Evolutionary conservation across 1,140 invertebrate species (phyloP).

Genomic region (Pseudomyrmex cubaensis): DNA sequence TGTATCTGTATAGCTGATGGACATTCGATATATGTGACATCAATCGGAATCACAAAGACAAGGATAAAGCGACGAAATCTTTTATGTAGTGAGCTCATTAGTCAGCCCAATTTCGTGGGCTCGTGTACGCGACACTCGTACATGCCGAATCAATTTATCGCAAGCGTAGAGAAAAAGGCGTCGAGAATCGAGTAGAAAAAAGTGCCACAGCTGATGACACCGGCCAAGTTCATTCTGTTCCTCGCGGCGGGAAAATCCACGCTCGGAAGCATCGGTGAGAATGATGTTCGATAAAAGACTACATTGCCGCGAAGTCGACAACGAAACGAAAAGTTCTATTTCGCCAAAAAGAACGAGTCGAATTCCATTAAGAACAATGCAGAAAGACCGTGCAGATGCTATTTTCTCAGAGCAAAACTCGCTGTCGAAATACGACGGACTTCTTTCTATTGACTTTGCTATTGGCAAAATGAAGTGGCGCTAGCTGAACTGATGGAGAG

Average conservation of each 20-base stretch:
- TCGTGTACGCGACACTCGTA: slow-evolving; percentile 10
- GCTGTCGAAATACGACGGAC: slow-evolving; percentile 47
- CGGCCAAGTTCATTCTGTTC: slow-evolving; percentile 19
- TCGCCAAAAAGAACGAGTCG: slow-evolving; percentile 20
- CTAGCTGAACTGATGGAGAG: slow-evolving; percentile 25
- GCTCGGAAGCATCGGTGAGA: slow-evolving; percentile 33
- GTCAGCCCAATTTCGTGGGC: slow-evolving; percentile 17
- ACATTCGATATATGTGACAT: not conserved
- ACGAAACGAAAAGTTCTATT: slow-evolving; percentile 4
- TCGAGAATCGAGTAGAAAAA: slow-evolving; percentile 14
- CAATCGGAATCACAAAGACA: not conserved
- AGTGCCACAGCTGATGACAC: slow-evolving; percentile 20
- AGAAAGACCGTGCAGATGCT: slow-evolving; percentile 60
- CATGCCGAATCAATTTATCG: slow-evolving; percentile 44
- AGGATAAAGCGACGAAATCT: slow-evolving; percentile 5
- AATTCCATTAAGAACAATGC: slow-evolving; percentile 67
- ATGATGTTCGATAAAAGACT: slow-evolving; percentile 65
- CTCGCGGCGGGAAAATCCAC: slow-evolving; percentile 54
- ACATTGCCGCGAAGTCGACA: slow-evolving; percentile 43
- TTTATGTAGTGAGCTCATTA: not conserved
- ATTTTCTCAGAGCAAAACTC: slow-evolving; percentile 57
- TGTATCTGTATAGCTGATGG: not conserved
- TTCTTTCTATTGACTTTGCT: slow-evolving; percentile 35
- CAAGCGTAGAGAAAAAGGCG: slow-evolving; percentile 3
- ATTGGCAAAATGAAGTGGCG: slow-evolving; percentile 26